Base-by-base conservation (phyloP, 2,888 invertebrate genomes). In the Melangyna quadrimaculata region DNA sequence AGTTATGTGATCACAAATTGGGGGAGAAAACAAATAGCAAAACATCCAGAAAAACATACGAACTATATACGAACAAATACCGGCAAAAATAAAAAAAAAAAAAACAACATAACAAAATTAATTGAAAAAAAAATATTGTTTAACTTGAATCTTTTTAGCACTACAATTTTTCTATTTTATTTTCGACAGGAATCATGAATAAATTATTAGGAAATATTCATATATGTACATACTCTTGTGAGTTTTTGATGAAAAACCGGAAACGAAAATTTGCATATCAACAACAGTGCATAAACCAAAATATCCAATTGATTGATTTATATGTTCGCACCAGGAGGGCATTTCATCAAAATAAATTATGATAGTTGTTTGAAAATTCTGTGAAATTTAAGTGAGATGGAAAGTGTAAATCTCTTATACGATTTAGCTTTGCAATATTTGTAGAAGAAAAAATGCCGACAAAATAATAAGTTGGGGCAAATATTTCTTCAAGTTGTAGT, bases 241-340 rank as follows among this genome's bases (percentile, higher is more conserved):
- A 63, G 29, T 45, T 67, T 19, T 40, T 32, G 45, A 65, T 45
- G 29, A 29, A 65, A 70, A 70, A 70, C 7, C 82, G 83, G 83
- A 83, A 83, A 74, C 24, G 32, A 24, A 74, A 74, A 83, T 83
- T 79, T 70, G 65, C 73, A 79, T 83, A 70, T 70, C 59, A 61
- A 37, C 63, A 29, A 65, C 29, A 32, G 32, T 59, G 63, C 43
- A 73, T 22, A 45, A 55, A 51, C n/a, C 29, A 53, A 65, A 70
- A 67, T 55, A 69, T 67, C 29, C 32, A 72, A 40, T 63, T 71
- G 77, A 70, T 67, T 48, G 71, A 71, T 63, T 72, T 72, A 29
- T 65, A n/a, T 43, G 17, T 9, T 17, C 65, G 3, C 24, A 27
- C 45, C 24, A 59, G 70, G 77, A 32, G 22, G 51, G 78, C 43